Percentiles rank a stretch among this genome's conserved stretches.
Evolutionary conservation across 2,888 invertebrate genomes (phyloP).

Genomic region (Drosophila prolongata): DNA sequence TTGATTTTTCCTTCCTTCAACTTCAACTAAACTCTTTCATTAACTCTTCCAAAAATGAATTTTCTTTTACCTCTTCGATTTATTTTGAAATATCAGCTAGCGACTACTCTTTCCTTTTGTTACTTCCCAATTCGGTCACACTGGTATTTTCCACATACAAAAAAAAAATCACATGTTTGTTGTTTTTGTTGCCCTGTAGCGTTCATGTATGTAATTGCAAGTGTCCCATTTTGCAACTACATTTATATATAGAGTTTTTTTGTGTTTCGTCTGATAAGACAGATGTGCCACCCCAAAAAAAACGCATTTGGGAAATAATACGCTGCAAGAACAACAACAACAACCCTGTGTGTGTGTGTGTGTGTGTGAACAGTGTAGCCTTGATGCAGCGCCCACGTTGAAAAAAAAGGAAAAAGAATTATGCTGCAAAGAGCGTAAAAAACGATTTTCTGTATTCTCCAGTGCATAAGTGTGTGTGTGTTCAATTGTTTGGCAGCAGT

Average conservation of each 20-base stretch:
- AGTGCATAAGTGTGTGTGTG: conserved; percentile 9
- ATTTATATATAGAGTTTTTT: neutral
- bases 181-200: conserved; percentile 29
- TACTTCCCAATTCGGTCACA: conserved; percentile 50
- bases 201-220: conserved; percentile 38
- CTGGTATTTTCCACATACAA: conserved; percentile 32
- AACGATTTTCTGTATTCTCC: conserved; percentile 35
- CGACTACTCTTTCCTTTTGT: no score
- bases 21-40: conserved; percentile 1
- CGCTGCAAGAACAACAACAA: conserved; percentile 23
- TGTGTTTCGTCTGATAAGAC: conserved; percentile 17
- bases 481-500: conserved; percentile 18
- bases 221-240: conserved; percentile 38
- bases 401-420: conserved; percentile 39
- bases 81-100: neutral
- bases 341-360: conserved; percentile 45
- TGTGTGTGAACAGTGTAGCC: conserved; percentile 17
- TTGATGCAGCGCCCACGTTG: conserved; percentile 49
- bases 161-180: conserved; percentile 72
- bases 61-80: no score
- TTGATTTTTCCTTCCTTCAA: neutral
- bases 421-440: conserved; percentile 37
- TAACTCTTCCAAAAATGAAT: no score
- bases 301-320: neutral
- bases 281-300: conserved; percentile 13